Conservation (phyloP, 2,888 invertebrate species). For the Acrocyrtus sp. region DNA sequence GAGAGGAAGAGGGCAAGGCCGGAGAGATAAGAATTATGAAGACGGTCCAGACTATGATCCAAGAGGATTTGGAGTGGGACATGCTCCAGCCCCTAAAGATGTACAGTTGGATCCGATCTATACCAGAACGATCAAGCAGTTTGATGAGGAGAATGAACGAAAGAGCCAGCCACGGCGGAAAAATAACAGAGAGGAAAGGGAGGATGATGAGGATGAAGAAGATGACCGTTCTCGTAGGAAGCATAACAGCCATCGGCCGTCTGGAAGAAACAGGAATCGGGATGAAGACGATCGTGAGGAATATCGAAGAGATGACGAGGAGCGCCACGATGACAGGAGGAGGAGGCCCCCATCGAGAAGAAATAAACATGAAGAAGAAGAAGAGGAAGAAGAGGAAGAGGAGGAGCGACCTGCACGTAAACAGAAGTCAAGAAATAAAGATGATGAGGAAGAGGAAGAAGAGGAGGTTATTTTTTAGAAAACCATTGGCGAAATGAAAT, state of each 20-base stretch:
- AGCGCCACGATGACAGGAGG: constrained; percentile 47
- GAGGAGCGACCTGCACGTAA: background rate
- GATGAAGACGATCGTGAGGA: constrained; percentile 53
- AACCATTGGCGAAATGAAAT: constrained; percentile 7
- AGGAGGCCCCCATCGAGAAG: constrained; percentile 22
- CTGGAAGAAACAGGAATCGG: constrained; percentile 19
- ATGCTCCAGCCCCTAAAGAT: constrained; percentile 46
- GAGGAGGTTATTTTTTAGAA: constrained; percentile 28
- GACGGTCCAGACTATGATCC: constrained; percentile 51
- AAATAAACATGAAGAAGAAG: constrained; percentile 34
- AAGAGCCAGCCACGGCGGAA: constrained; percentile 8
- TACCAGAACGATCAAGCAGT: constrained; percentile 61
- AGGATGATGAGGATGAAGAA: constrained; percentile 44
- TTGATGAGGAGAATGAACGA: constrained; percentile 49
- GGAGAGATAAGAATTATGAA: constrained; percentile 1
- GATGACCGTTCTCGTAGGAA: constrained; percentile 12
- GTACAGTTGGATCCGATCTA: constrained; percentile 61
- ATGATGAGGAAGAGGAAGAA: constrained; percentile 51
- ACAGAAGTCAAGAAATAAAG: constrained; percentile 16
- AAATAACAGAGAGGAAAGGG: constrained; percentile 17
- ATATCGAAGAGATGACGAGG: constrained; percentile 42
- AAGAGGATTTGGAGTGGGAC: constrained; percentile 53
- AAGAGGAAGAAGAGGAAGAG: constrained; percentile 45
- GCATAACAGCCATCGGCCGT: constrained; percentile 21
- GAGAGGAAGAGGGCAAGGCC: background rate